A percentile compares a stretch with the other conserved stretches of the same genome.
Conservation (phyloP, 2,797 vertebrate genomes). For the Hippopotamyrus pictus region DNA sequence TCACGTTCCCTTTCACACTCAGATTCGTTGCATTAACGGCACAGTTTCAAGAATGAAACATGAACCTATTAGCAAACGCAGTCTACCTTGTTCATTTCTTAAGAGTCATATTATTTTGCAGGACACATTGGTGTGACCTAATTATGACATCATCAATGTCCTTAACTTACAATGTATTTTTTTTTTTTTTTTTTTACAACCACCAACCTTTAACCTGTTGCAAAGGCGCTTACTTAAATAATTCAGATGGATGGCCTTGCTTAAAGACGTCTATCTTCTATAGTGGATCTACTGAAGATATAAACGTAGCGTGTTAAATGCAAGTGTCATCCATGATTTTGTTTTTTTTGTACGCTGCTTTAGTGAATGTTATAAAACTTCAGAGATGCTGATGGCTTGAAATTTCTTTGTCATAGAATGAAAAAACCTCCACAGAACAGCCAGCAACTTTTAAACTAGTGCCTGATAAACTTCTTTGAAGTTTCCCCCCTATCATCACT, state of each 20-base stretch:
- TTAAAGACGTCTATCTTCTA: neutral
- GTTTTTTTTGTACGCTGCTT: neutral
- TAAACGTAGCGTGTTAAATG: neutral
- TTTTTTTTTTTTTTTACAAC: neutral
- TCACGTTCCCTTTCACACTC: neutral
- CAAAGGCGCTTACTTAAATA: neutral
- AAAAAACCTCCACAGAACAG: neutral
- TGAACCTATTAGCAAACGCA: neutral
- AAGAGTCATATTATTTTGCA: neutral
- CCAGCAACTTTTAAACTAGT: neutral
- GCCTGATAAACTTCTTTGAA: neutral
- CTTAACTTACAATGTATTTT: neutral
- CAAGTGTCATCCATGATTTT: neutral
- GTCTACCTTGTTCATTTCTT: neutral
- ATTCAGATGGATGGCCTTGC: neutral
- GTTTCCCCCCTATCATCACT: neutral
- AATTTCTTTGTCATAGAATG: neutral
- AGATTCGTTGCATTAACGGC: neutral
- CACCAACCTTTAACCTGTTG: neutral
- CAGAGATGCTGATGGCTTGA: neutral
- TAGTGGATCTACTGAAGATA: neutral
- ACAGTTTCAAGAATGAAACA: neutral
- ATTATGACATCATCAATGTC: neutral
- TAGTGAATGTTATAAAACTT: neutral
- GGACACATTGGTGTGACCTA: neutral